These are phyloP conservation scores for Zaprionus capensis DNA, from an alignment of 1,140 invertebrate genomes.

Conservation along the genomic window DNA sequence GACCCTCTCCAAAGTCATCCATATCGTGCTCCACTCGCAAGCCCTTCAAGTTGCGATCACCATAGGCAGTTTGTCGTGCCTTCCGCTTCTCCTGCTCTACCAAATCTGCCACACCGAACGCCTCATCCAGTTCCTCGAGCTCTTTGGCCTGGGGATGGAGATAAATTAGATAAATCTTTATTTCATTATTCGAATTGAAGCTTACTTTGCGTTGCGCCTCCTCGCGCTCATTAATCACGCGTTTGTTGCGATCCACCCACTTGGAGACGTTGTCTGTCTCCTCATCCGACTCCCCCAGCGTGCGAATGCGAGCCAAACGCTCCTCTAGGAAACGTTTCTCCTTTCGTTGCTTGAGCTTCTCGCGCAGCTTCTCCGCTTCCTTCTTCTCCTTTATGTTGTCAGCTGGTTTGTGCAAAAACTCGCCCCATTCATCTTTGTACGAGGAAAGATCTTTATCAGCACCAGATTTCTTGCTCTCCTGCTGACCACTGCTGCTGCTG, in stretches of 20 bases:
- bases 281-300: constrained; percentile 91
- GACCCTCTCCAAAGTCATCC: constrained; percentile 92
- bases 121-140: constrained; percentile 97
- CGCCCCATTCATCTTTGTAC: constrained; percentile 92
- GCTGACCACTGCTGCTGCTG: constrained; percentile 26
- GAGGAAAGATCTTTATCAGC: constrained; percentile 85
- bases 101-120: constrained; percentile 95
- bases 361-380: constrained; percentile 92
- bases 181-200: not conserved
- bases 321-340: constrained; percentile 93
- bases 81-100: constrained; percentile 91
- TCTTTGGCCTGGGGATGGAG: constrained; percentile 90
- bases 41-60: constrained; percentile 90
- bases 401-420: constrained; percentile 97
- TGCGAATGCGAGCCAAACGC: constrained; percentile 87
- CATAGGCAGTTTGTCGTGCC: constrained; percentile 88
- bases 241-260: constrained; percentile 94
- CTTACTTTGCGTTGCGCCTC: constrained; percentile 94
- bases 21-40: constrained; percentile 94
- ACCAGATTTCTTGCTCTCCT: constrained; percentile 48
- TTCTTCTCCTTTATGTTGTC: constrained; percentile 91
- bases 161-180: not conserved
- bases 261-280: constrained; percentile 89
- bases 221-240: constrained; percentile 91
- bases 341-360: constrained; percentile 90